phyloP scores from a whole-genome alignment of 1,140 invertebrate species.

The Megathymus violae region DNA sequence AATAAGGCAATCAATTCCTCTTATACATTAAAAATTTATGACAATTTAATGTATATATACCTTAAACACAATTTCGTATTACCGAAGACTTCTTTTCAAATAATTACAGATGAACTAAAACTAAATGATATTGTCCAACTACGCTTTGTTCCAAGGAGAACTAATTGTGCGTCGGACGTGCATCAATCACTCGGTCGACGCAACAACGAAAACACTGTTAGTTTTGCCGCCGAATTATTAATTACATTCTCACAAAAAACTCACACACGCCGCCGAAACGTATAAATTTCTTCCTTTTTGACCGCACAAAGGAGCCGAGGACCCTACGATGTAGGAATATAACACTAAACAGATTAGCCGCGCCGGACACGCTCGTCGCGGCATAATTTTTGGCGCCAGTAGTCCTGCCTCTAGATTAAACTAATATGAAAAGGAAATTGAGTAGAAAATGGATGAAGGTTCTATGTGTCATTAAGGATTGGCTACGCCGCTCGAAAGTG shows the following conservation, averaged over 20 bases:
- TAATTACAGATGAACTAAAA: conserved; percentile 19
- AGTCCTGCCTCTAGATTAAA: conserved; percentile 82
- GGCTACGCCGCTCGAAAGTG: conserved; percentile 66
- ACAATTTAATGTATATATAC: neutral
- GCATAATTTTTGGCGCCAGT: conserved; percentile 83
- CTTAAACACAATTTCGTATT: neutral
- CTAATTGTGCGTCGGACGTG: conserved; percentile 61
- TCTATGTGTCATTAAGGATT: conserved; percentile 81
- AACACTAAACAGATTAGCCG: conserved; percentile 80
- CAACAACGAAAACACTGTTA: conserved; percentile 83
- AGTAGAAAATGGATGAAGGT: conserved; percentile 79
- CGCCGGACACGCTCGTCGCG: conserved; percentile 75
- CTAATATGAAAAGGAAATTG: conserved; percentile 84
- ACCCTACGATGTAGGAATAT: conserved; percentile 58
- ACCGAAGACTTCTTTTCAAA: conserved; percentile 7
- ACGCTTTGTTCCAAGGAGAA: conserved; percentile 39
- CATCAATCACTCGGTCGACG: conserved; percentile 72
- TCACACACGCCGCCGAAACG: conserved; percentile 77
- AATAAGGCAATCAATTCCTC: no score
- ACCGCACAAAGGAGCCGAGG: conserved; percentile 77
- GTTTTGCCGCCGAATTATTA: conserved; percentile 85
- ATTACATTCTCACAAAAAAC: conserved; percentile 83
- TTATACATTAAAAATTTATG: no score
- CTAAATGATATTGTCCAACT: conserved; percentile 29
- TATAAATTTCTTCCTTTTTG: conserved; percentile 83